Evolutionary conservation across 2,797 vertebrate genomes (phyloP), one percentile per base, ranked within the genome.

Genomic region (Danio jaintianensis): DNA sequence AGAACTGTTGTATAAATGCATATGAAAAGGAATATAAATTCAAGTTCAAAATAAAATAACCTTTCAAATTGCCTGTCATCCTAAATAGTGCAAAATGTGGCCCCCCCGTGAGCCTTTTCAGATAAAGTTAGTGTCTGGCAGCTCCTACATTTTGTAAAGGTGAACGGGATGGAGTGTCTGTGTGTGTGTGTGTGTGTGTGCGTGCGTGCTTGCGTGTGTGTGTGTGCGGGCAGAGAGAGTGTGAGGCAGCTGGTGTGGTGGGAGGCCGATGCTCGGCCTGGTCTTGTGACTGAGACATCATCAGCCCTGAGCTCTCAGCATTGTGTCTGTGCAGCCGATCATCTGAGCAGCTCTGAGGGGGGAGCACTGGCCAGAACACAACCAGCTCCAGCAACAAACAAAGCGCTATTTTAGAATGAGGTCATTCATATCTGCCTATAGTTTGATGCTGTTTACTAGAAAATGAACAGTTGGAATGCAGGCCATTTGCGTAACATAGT

Each of bases 241-340:
- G 89, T 75, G 78, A 78, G 89, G 79, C 89, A 91, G 89, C 87
- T 89, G 88, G 89, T 90, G 89, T 79, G 75, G 79, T 83, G 88
- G 74, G 89, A 84, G 85, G 89, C 85, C 84, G 85, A 89, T 82
- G 82, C 50, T 48, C 87, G 48, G 90, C 88, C 87, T 85, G 85
- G 92, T 94, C 94, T 94, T 94, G 94, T 95, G 94, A 95, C 93
- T 93, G 82, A 83, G 86, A 86, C 91, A 86, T 93, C 55, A 73
- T 93, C 55, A 73, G 83, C 81, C 70, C 89, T 90, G 55, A 53
- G 82, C 75, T 78, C 45, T 76, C 61, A 64, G 88, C 88, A 90
- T 87, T 88, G 84, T 93, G 92, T 93, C 90, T 90, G 90, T 92
- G 89, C 86, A 89, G 87, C 90, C 88, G 91, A 94, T 94, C 93